phyloP scores from a whole-genome alignment of 2,888 invertebrate genomes.

The Strigamia transsilvanica region DNA sequence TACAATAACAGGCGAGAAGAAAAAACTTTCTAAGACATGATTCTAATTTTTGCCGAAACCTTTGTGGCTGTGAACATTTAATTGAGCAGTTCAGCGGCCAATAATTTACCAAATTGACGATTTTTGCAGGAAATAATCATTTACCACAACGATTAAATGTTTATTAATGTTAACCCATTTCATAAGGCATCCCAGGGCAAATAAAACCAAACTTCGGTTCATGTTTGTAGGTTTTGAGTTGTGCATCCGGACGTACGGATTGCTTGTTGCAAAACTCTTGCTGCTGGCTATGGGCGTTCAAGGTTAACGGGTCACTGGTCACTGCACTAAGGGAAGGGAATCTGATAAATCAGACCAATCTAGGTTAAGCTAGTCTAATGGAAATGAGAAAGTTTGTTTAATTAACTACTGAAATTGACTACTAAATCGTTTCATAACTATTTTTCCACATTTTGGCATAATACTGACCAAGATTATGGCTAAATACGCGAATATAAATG shows the following conservation, averaged over 20 bases:
- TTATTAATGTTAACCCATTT: not conserved
- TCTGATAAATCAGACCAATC: slow-evolving; percentile 18
- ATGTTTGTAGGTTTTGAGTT: not conserved
- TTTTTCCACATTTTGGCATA: no score
- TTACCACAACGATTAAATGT: no score
- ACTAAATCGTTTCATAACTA: no score
- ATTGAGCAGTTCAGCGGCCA: no score
- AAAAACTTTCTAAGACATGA: no score
- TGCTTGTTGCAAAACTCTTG: slow-evolving; percentile 9
- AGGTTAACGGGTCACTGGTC: slow-evolving; percentile 31
- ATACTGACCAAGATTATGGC: no score
- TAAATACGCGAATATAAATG: not conserved
- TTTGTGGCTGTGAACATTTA: no score
- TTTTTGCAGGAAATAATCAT: no score
- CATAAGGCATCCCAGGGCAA: not conserved
- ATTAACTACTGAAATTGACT: not conserved
- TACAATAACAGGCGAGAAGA: no score
- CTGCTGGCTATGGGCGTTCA: slow-evolving; percentile 32
- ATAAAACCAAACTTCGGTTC: not conserved
- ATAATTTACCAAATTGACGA: no score
- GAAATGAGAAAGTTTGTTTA: not conserved
- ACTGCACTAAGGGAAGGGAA: slow-evolving; percentile 8
- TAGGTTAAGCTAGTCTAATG: not conserved
- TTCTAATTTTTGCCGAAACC: no score
- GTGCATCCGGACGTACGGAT: not conserved